Evolutionary conservation across 2,797 vertebrate genomes (phyloP), one percentile per base, ranked within the genome.

Genomic region (Gymnothorax javanicus): DNA sequence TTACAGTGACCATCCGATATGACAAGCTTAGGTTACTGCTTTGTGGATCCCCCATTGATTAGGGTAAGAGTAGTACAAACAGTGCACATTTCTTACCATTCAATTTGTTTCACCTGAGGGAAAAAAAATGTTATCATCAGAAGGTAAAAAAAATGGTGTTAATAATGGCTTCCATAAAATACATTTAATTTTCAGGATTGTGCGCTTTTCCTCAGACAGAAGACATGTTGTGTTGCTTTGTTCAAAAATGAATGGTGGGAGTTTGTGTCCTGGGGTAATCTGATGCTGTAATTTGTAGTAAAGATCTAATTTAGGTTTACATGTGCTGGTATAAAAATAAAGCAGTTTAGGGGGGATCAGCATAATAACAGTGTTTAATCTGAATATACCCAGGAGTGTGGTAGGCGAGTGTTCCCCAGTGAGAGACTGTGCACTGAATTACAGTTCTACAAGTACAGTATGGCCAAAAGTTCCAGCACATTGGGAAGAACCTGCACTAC

Each of bases 311-410:
- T 77, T 60, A 84, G 81, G 79, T 73, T 83, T 88, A 83, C 57
- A 79, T 84, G 85, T 86, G 87, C 69, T 88, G 58, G 73, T 67
- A 13, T 84, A 84, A 84, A 86, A 86, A 84, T 84, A 86, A 82
- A 86, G 73, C 54, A 56, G 73, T 85, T 86, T 88, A 43, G 15
- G 82, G 50, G 62, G 85, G 84, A 75, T 88, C 77, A 57, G 73
- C 58, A 62, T 86, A 83, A 86, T 88, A 86, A 88, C 73, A 69
- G 84, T 83, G 87, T 77, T 88, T 77, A 82, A 84, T 86, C 84
- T 86, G 87, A 25, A 58, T 83, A 52, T 75, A 33, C 79, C 67
- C 77, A 50, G 50, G 84, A 87, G 60, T 43, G 23, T 27, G 7
- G 52, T 1, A n/a, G 52, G 77, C 77, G 56, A 25, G 84, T 54